Base-by-base conservation (phyloP, 2,797 vertebrate species). In the Xenopus petersii region DNA sequence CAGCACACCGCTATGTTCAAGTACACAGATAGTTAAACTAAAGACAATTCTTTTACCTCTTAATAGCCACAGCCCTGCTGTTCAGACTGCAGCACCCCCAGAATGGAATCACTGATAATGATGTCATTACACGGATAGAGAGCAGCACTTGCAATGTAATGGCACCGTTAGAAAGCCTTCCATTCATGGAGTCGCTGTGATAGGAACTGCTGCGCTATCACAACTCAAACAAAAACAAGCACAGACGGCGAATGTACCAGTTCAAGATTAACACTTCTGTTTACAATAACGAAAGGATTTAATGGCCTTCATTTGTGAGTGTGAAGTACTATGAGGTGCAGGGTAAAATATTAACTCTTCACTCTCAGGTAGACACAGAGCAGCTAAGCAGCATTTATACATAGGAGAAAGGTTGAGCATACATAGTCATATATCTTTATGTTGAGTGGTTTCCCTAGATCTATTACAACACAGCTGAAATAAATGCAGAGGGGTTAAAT, bases 151-250 rank as follows among this genome's bases (percentile, higher is more conserved):
- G 70, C 13, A 47, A 54, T 12, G 61, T 79, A 79, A 79, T 79
- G 76, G 65, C 71, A 79, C 67, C 70, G 71, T 74, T 70, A 79
- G 71, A 61, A 70, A 71, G 71, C 24, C 61, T 65, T 70, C 61
- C 73, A 72, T 64, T 64, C 36, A 36, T 58, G 58, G 48, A 60
- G 66, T 65, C 61, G 73, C 76, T 70, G 70, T 70, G 71, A 71
- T 26, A 63, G 76, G 70, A 79, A 79, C 71, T 73, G 76, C 76
- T 74, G 76, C 13, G 61, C 76, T 70, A 73, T 79, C 76, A 79
- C 76, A 79, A 79, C 65, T 74, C 71, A 79, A 79, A 74, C 76
- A 79, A 79, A 79, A 79, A 79, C 76, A 79, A 74, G 76, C 71
- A 64, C 76, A 79, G 76, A 79, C 76, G 76, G 76, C 68, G 47